These are phyloP conservation scores for Spilogale gracilis DNA, from an alignment of 2,113 vertebrate species.

Conservation along the genomic window DNA sequence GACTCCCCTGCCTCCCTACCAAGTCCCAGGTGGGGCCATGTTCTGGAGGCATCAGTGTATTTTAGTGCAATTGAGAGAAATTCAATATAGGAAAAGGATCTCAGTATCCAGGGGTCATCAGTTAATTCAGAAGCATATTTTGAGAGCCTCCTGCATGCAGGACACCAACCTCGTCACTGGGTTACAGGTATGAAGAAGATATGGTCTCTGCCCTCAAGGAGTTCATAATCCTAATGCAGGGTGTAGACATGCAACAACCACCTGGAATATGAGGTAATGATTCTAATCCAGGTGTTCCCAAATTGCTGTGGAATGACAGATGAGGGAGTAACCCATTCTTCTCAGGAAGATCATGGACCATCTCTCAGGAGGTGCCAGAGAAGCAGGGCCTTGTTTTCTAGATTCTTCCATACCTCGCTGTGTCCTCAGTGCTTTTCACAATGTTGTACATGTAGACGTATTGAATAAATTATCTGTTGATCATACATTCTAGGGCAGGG, in stretches of 20 bases:
- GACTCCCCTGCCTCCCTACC: not conserved
- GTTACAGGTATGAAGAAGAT: not conserved
- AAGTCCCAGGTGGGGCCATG: not conserved
- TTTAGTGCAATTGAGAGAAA: not conserved
- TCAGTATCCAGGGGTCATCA: not conserved
- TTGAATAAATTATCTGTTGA: not conserved
- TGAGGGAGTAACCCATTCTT: not conserved
- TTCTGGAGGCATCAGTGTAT: not conserved
- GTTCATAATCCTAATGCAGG: not conserved
- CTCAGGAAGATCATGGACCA: not conserved
- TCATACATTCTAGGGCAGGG: not conserved
- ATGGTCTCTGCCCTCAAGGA: not conserved
- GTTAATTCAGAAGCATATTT: not conserved
- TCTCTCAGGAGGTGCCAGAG: not conserved
- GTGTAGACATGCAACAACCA: not conserved
- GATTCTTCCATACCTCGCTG: not conserved
- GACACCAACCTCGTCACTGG: not conserved
- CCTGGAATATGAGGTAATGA: not conserved
- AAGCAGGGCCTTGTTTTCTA: not conserved
- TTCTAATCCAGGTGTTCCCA: not conserved
- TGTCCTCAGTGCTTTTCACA: not conserved
- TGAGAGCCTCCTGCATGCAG: not conserved
- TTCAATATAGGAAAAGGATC: not conserved
- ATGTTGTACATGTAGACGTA: not conserved
- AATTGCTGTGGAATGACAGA: not conserved